Evolutionary conservation across 2,888 invertebrate genomes (phyloP).

Genomic region (Hofmannophila pseudospretella): DNA sequence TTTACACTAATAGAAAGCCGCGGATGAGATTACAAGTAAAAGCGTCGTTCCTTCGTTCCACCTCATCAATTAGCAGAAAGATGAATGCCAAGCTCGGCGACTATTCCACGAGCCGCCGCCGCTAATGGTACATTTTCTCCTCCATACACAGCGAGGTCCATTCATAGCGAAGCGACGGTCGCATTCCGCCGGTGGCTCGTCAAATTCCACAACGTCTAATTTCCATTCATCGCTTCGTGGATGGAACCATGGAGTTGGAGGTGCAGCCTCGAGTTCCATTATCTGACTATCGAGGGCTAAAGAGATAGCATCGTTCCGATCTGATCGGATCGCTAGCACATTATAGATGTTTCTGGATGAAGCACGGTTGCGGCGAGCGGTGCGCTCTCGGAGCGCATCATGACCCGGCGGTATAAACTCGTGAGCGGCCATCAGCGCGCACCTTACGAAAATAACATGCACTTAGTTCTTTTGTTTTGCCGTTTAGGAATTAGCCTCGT

Average conservation of each 20-base stretch:
- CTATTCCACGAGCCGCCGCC: background rate
- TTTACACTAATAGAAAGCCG: background rate
- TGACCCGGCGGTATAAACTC: background rate
- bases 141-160: background rate
- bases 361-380: background rate
- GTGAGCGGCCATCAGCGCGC: slow-evolving; percentile 5
- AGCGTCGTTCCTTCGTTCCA: background rate
- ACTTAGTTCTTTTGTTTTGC: slow-evolving; percentile 17
- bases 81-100: background rate
- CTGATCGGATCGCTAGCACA: background rate
- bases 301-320: background rate
- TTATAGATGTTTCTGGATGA: background rate
- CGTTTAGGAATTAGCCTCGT: slow-evolving; percentile 4
- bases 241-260: no score
- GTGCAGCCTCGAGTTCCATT: background rate
- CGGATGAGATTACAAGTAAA: background rate
- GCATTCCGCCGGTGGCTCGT: no score
- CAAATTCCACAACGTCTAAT: no score
- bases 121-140: slow-evolving; percentile 3
- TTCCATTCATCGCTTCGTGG: no score
- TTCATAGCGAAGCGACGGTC: background rate
- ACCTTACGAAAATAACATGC: slow-evolving; percentile 9
- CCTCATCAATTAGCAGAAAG: slow-evolving; percentile 1
- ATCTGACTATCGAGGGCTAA: no score
- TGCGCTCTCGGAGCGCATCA: background rate